Evolutionary conservation across 37 sponge, comb jelly and placozoan genomes (phyloP).

Genomic region (Amphimedon queenslandica): DNA sequence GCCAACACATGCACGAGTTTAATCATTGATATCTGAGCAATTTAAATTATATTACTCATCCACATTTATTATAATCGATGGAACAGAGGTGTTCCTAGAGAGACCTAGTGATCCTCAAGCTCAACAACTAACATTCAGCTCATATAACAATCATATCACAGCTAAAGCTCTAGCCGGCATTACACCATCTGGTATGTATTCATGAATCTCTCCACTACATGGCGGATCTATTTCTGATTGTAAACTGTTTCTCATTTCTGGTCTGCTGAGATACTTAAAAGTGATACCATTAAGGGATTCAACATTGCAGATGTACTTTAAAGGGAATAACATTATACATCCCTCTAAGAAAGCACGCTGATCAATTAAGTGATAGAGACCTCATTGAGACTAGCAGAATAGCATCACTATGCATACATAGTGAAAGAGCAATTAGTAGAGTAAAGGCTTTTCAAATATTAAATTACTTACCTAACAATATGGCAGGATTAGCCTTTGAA

Average conservation of each 20-base stretch:
- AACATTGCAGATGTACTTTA: background rate
- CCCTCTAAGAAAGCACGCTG: constrained; percentile 21
- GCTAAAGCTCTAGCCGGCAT: constrained; percentile 1
- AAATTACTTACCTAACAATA: background rate
- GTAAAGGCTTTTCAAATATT: constrained; percentile 23
- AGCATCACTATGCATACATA: constrained; percentile 32
- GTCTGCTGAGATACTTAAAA: background rate
- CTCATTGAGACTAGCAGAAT: constrained; percentile 10
- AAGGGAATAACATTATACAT: constrained; percentile 21
- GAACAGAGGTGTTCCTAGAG: background rate
- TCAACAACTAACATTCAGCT: background rate
- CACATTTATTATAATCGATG: constrained; percentile 1
- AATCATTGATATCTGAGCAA: background rate
- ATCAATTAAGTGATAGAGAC: background rate
- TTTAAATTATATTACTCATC: background rate
- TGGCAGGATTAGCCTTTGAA: background rate
- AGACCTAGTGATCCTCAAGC: background rate
- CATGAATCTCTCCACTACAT: background rate
- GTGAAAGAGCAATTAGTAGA: constrained; percentile 32
- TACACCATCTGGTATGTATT: background rate
- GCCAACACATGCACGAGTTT: background rate
- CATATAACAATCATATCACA: constrained; percentile 3
- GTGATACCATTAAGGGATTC: background rate
- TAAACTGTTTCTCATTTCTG: background rate
- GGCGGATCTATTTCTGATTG: background rate